Evolutionary conservation across 2,113 vertebrate species (phyloP).

Genomic region (Oryzias melastigma): DNA sequence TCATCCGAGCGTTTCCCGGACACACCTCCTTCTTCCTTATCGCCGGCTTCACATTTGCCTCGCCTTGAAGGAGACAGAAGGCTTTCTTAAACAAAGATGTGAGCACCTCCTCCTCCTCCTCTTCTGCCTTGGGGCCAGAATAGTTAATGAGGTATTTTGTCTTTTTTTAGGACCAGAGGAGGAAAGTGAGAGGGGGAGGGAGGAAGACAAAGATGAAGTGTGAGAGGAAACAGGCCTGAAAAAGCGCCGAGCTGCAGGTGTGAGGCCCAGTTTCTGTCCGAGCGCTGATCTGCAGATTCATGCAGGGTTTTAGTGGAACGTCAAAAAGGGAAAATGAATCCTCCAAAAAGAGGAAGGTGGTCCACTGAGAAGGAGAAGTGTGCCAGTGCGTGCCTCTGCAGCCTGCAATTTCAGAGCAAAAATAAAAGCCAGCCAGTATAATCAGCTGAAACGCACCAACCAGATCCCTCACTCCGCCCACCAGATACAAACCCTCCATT

Average conservation of each 20-base stretch:
- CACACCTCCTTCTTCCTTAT: constrained; percentile 54
- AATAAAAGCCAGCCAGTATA: constrained; percentile 10
- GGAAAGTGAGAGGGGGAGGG: not conserved
- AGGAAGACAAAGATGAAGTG: constrained; percentile 11
- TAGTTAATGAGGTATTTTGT: constrained; percentile 56
- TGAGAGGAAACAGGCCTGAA: constrained; percentile 2
- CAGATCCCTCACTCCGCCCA: constrained; percentile 58
- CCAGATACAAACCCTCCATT: constrained; percentile 57
- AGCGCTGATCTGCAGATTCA: constrained; percentile 2
- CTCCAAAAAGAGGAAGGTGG: constrained; percentile 2
- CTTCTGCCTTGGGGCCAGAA: constrained; percentile 37
- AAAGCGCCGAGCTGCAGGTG: constrained; percentile 40
- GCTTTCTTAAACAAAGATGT: constrained; percentile 30
- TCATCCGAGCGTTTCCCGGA: constrained; percentile 63
- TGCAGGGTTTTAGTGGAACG: no score
- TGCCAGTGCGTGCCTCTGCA: constrained; percentile 4
- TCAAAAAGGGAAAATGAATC: constrained; percentile 8
- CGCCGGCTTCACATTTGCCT: constrained; percentile 20
- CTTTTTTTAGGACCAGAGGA: constrained; percentile 23
- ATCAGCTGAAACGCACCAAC: constrained; percentile 38
- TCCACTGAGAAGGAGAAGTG: constrained; percentile 1
- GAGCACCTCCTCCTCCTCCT: constrained; percentile 9
- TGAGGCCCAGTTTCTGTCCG: not conserved
- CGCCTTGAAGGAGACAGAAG: constrained; percentile 1
- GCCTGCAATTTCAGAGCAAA: constrained; percentile 30